Base-by-base conservation (phyloP, 2,113 vertebrate genomes). In the Austrofundulus limnaeus region DNA sequence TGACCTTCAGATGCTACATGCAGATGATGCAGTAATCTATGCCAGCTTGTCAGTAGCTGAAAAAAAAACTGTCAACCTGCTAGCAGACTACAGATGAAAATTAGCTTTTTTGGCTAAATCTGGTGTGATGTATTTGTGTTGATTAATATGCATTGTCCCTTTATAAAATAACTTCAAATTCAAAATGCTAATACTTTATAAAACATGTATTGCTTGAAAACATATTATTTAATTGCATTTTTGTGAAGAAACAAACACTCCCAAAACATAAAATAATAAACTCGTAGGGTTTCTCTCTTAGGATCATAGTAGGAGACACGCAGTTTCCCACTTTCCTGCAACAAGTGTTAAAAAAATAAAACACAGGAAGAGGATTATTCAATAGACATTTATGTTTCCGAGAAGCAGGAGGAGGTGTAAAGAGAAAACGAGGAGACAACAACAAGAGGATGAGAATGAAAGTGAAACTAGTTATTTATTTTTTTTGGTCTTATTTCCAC, bases 231-330 rank as follows among this genome's bases (percentile, higher is more conserved):
- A 6, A 50, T 13, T 15, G 17, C 4, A 5, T 42, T 16, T 16
- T 16, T 15, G 14, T 45, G 17, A 16, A 45, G 42, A 45, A 15
- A 45, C n/a, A 8, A 45, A n/a, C 7, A 25, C 2, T 17, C 6
- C 15, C 16, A 28, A 31, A 73, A 59, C n/a, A 72, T 47, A n/a
- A 68, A 80, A 77, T 71, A 66, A 83, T 48, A 78, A 52, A 54
- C 16, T 16, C 1, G n/a, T n/a, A n/a, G n/a, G n/a, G n/a, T n/a
- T n/a, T 11, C 34, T 5, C 49, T 1, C 54, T 69, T 24, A 67
- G 34, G 13, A 50, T 38, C 19, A 15, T n/a, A 24, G 12, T 9
- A 2, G 19, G 24, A 51, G 60, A 61, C 42, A 63, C 49, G 5
- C 50, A 31, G 52, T 61, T n/a, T 64, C 51, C 60, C 47, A 62